Evolutionary conservation across 2,888 invertebrate genomes (phyloP), one percentile per base, ranked within the genome.

Genomic region (Mermis nigrescens): DNA sequence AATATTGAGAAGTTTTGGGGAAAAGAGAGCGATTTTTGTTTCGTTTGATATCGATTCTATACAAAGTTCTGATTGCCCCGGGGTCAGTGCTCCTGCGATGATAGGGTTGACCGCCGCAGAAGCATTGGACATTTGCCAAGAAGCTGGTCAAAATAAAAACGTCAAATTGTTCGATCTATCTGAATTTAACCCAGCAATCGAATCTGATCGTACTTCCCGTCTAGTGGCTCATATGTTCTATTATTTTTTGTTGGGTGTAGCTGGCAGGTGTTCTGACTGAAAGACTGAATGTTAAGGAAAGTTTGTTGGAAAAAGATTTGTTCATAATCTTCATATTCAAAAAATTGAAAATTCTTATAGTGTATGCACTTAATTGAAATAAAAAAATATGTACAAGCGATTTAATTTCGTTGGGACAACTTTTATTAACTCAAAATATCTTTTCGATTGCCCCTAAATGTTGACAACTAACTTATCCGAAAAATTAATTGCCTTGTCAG

Each of bases 1-100:
- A n/a, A n/a, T n/a, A n/a, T n/a, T n/a, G n/a, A 15, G n/a, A 48
- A 48, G 51, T 48, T 48, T 48, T 48, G 51, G 51, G n/a, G n/a
- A 48, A 24, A 24, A 48, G 12, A 12, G 24, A 22, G n/a, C 51
- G n/a, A 24, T 48, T 7, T 48, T 48, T 24, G 24, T 48, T 7
- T 48, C 51, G 24, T 48, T 48, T 24, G 24, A 48, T 24, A 7
- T 48, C n/a, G 51, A 48, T 48, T 48, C 51, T 7, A 48, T 48
- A 22, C 12, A 24, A 48, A 19, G 55, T 27, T 19, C 38, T 38
- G 22, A 31, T 31, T 32, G 55, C 38, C 31, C 32, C 55, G 31
- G 38, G n/a, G 57, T 46, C 45, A 38, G 45, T 22, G 46, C 27
- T 27, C 46, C 57, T 3, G 28, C 28, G 46, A 19, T 46, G 3